Evolutionary conservation across 2,888 invertebrate species (phyloP).

Genomic region (Nowickia ferox): DNA sequence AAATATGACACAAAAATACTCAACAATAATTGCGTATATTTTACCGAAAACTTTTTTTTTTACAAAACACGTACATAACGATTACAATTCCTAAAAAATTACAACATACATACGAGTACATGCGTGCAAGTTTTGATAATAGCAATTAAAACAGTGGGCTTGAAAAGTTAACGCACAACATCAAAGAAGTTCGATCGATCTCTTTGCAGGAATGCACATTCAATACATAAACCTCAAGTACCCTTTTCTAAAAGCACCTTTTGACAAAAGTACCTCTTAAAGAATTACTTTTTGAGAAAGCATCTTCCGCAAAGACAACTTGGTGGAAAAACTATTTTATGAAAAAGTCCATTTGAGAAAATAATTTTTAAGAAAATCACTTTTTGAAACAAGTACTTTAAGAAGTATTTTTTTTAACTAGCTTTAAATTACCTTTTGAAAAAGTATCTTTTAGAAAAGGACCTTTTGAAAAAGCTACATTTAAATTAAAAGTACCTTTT

Average conservation of each 20-base stretch:
- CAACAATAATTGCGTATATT: slow-evolving; percentile 47
- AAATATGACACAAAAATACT: slow-evolving; percentile 48
- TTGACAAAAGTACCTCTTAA: neutral
- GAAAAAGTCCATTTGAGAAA: neutral
- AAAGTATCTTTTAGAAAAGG: neutral
- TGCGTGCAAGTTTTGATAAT: neutral
- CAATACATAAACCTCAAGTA: neutral
- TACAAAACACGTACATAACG: slow-evolving; percentile 1
- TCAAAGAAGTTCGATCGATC: neutral
- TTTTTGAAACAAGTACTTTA: no score
- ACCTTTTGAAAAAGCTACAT: neutral
- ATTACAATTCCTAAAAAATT: slow-evolving; percentile 13
- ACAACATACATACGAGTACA: neutral
- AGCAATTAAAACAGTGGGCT: slow-evolving; percentile 14
- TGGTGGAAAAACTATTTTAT: neutral
- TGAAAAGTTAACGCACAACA: neutral
- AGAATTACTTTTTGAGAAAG: neutral
- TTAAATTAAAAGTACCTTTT: neutral
- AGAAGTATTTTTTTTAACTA: neutral
- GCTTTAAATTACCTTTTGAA: neutral
- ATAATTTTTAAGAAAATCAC: neutral
- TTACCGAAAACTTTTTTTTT: slow-evolving; percentile 30
- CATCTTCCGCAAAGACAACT: no score
- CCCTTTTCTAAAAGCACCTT: neutral
- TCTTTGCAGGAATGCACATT: neutral